Evolutionary conservation across 2,113 vertebrate species (phyloP), one percentile per base, ranked within the genome.

Genomic region (Pyxicephalus adspersus): DNA sequence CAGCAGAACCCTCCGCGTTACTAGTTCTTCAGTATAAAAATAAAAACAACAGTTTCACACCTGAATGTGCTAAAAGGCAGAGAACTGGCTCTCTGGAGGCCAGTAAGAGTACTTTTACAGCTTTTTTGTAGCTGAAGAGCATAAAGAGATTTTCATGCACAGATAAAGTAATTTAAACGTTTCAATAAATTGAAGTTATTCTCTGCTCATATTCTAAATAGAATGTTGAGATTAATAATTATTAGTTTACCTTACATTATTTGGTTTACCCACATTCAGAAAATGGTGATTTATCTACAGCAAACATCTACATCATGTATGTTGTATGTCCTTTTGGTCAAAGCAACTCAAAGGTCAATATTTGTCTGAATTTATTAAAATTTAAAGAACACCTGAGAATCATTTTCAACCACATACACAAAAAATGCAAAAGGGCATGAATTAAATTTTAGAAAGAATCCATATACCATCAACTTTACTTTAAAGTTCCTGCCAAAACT

Each of bases 41-140:
- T 64, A 54, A 77, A 29, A 54, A 23, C 38, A 29, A 76, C 45
- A 54, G 52, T 26, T 20, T 77, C 26, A 29, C 75, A 65, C 45
- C 61, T 77, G 45, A 17, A 77, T 77, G 25, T 77, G 75, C 60
- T 64, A 77, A 77, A 65, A 77, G 45, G 61, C 13, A 3, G 5
- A 22, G 25, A 77, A 51, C 52, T 29, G 57, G 19, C 29, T 64
- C 61, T 65, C 38, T 4, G 18, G 75, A 65, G 61, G 23, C 38
- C 25, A 19, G 9, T 18, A 77, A 77, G 45, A 77, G 25, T 34
- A 22, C 61, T 65, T 65, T 13, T 54, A 9, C 61, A 51, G 28
- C 60, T 23, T 50, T n/a, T 64, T 64, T 64, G n/a, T 64, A 25
- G 22, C 28, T 51, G 23, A 76, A 28, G 23, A 76, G 18, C 16